Conservation (phyloP, 35 echinoderm and acorn worm species). For the Apostichopus parvimensis region DNA sequence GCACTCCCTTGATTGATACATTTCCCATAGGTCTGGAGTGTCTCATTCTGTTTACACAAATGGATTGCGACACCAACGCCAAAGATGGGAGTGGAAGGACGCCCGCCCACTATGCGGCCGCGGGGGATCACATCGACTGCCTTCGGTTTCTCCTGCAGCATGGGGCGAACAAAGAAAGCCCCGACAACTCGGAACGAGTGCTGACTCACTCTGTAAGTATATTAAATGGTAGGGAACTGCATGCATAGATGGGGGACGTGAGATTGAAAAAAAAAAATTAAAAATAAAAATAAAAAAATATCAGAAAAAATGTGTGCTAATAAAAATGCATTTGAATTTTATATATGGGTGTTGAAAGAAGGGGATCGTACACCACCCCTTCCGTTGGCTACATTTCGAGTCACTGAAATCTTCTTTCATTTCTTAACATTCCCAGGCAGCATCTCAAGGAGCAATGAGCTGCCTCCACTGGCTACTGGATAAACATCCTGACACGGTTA, state of each 20-base stretch:
- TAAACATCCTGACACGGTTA: conserved; percentile 61
- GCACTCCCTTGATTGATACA: background rate
- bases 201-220: conserved; percentile 74
- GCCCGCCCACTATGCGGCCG: conserved; percentile 79
- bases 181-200: conserved; percentile 64
- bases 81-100: conserved; percentile 65
- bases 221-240: background rate
- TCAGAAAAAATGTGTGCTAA: too few species aligned
- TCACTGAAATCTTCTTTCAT: too few species aligned
- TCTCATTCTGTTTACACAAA: conserved; percentile 80
- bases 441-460: conserved; percentile 78
- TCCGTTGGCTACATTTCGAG: too few species aligned
- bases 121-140: conserved; percentile 81
- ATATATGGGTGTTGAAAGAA: too few species aligned
- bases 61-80: conserved; percentile 73
- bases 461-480: conserved; percentile 90
- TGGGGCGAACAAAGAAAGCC: conserved; percentile 58
- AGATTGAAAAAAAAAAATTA: too few species aligned
- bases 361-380: too few species aligned
- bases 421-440: conserved; percentile 54
- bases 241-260: too few species aligned
- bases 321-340: too few species aligned
- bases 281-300: too few species aligned
- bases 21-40: conserved; percentile 74
- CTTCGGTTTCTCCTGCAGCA: conserved; percentile 84